Conservation (phyloP, 2,888 invertebrate genomes). For the Latrodectus elegans region DNA sequence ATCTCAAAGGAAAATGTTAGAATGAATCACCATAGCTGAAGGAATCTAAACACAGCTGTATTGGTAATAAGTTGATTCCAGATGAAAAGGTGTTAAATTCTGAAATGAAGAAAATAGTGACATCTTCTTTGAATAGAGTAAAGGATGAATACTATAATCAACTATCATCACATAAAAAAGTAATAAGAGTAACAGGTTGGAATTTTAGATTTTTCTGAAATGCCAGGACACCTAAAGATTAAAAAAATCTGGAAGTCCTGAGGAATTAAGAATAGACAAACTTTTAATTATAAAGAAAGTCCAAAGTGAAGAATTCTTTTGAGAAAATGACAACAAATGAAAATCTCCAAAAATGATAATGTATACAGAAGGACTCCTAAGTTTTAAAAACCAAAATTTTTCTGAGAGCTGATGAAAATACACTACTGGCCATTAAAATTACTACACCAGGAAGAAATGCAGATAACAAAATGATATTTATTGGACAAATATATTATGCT, state of each 20-base stretch:
- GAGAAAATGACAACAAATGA: background rate
- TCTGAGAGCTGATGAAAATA: background rate
- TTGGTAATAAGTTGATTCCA: background rate
- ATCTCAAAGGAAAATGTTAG: background rate
- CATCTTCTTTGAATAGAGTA: background rate
- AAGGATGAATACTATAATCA: background rate
- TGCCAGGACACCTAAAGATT: background rate
- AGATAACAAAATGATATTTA: too few species aligned
- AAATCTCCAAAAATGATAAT: background rate
- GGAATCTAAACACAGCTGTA: too few species aligned
- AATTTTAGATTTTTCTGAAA: background rate
- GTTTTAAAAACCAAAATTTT: background rate
- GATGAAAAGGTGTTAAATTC: conserved; percentile 2
- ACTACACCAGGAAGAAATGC: too few species aligned
- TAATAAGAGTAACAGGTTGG: conserved; percentile 12
- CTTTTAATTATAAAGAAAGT: background rate
- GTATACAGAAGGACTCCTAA: background rate
- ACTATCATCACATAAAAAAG: background rate
- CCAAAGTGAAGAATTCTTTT: background rate
- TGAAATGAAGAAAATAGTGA: conserved; percentile 2
- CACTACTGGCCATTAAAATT: too few species aligned
- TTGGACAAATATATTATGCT: too few species aligned
- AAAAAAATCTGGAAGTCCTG: background rate
- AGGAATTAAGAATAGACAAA: background rate
- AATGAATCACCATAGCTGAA: background rate